These are phyloP conservation scores for Drosophila nikananu DNA, from an alignment of 1,140 invertebrate species.

Conservation along the genomic window DNA sequence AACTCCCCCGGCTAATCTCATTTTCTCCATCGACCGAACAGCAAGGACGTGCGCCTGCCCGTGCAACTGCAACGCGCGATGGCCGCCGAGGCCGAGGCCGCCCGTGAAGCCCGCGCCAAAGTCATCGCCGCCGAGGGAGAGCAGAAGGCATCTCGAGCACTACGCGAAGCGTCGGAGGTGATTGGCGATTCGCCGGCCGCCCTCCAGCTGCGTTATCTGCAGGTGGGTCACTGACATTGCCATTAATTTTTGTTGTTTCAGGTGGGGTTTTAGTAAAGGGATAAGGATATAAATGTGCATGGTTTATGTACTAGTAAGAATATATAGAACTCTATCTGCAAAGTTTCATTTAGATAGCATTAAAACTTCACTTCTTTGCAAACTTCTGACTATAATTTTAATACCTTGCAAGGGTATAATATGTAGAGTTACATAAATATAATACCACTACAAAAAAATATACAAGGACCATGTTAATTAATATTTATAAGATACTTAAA, in stretches of 20 bases:
- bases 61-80: constrained; percentile 95
- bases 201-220: constrained; percentile 88
- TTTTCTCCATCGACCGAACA: constrained; percentile 85
- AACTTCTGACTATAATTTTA: too few relatives aligned
- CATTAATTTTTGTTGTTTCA: not conserved
- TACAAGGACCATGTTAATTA: not conserved
- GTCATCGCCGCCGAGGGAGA: constrained; percentile 94
- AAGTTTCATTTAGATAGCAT: too few relatives aligned
- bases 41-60: constrained; percentile 96
- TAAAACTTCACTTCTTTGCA: too few relatives aligned
- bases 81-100: constrained; percentile 96
- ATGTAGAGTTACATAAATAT: too few relatives aligned
- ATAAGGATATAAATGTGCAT: not conserved
- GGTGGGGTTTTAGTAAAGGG: too few relatives aligned
- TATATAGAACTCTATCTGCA: too few relatives aligned
- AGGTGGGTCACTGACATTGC: constrained; percentile 61
- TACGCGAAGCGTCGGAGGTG: constrained; percentile 96
- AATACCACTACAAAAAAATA: too few relatives aligned
- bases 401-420: too few relatives aligned
- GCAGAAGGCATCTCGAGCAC: constrained; percentile 94
- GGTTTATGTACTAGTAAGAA: not conserved
- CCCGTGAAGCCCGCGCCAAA: constrained; percentile 92
- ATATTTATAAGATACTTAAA: not conserved
- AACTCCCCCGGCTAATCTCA: constrained; percentile 49
- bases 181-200: constrained; percentile 96